These are phyloP conservation scores for Antheraea yamamai DNA, from an alignment of 2,888 invertebrate genomes.

Conservation along the genomic window DNA sequence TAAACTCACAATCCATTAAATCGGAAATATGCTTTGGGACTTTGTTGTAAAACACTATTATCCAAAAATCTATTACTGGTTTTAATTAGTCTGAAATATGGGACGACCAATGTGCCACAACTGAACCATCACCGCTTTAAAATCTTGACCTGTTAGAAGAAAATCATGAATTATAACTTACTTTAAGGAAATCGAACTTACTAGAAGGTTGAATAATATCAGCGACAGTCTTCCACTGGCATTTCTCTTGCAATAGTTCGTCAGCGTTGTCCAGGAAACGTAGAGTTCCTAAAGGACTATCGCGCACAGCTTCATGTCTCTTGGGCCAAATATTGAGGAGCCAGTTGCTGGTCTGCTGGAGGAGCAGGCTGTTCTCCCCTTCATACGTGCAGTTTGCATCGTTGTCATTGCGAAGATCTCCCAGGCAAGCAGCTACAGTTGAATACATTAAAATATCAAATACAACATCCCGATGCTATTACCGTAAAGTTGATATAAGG, in stretches of 20 bases:
- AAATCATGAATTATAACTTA: background rate
- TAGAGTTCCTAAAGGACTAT: conserved; percentile 85
- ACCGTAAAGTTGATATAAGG: background rate
- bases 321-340: conserved; percentile 84
- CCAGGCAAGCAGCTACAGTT: conserved; percentile 85
- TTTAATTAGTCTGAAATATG: too few species aligned
- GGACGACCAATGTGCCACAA: too few species aligned
- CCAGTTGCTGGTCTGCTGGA: conserved; percentile 95
- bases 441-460: background rate
- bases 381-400: conserved; percentile 95
- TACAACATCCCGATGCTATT: background rate
- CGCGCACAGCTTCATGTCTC: conserved; percentile 59
- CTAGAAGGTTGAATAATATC: conserved; percentile 79
- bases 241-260: conserved; percentile 78
- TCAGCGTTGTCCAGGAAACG: conserved; percentile 84
- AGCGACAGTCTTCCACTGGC: conserved; percentile 67
- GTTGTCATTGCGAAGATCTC: conserved; percentile 89
- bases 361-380: conserved; percentile 94
- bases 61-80: too few species aligned
- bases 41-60: too few species aligned
- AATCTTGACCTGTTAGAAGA: too few species aligned
- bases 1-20: too few species aligned
- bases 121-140: too few species aligned
- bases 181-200: conserved; percentile 48
- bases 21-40: too few species aligned